Evolutionary conservation across 2,888 invertebrate genomes (phyloP).

Genomic region (Patella caerulea): DNA sequence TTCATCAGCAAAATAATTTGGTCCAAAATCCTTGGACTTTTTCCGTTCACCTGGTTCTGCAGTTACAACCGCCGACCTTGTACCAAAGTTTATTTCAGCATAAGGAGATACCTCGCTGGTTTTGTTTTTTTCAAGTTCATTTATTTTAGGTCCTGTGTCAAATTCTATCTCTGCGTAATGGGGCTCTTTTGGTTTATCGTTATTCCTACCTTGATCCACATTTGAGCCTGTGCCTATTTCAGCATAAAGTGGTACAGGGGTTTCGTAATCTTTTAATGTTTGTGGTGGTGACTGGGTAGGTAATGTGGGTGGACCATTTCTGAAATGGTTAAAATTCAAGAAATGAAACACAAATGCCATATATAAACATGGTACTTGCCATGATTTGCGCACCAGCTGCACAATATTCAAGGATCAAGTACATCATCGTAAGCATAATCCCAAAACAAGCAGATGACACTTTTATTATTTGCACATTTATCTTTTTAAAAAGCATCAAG

Average conservation of each 20-base stretch:
- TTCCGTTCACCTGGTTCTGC: neutral
- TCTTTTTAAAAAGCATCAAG: too few relatives aligned
- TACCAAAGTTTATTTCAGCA: too few relatives aligned
- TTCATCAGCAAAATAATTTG: conserved; percentile 4
- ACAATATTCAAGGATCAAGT: too few relatives aligned
- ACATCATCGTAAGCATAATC: too few relatives aligned
- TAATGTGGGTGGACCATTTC: neutral
- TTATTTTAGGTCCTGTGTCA: neutral
- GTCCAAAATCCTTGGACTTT: neutral
- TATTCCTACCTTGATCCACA: neutral
- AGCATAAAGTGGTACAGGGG: neutral
- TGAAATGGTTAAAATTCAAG: neutral
- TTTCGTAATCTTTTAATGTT: neutral
- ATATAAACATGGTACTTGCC: too few relatives aligned
- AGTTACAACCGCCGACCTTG: too few relatives aligned
- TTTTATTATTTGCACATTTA: too few relatives aligned
- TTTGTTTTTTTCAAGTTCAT: too few relatives aligned
- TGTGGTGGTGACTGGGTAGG: neutral
- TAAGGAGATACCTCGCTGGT: too few relatives aligned
- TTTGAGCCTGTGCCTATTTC: neutral
- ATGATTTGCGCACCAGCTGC: too few relatives aligned
- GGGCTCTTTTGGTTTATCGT: neutral
- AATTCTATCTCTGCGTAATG: neutral
- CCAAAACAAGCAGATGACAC: too few relatives aligned
- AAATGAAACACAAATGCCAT: too few relatives aligned